These are phyloP conservation scores for Timema cristinae DNA, from an alignment of 2,888 invertebrate genomes.

Conservation along the genomic window DNA sequence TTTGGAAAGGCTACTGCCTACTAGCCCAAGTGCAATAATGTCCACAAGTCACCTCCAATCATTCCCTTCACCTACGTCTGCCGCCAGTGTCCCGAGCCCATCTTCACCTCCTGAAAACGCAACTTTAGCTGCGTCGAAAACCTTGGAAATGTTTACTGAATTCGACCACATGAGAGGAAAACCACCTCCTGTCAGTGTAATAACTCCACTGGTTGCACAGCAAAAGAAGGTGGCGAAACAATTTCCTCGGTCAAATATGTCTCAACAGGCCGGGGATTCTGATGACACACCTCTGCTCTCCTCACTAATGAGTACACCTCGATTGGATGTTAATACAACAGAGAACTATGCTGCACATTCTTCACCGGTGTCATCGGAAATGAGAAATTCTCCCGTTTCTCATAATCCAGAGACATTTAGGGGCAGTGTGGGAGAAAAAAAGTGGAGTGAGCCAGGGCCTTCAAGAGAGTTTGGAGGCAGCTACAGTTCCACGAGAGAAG, in stretches of 20 bases:
- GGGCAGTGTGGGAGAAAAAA: too few species aligned
- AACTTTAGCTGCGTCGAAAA: slow-evolving; percentile 42
- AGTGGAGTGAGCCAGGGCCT: background rate
- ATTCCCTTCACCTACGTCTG: slow-evolving; percentile 33
- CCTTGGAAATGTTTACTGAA: slow-evolving; percentile 41
- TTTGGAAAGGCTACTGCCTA: slow-evolving; percentile 12
- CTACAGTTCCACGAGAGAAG: slow-evolving; percentile 30
- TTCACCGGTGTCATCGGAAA: background rate
- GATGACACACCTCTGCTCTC: slow-evolving; percentile 29
- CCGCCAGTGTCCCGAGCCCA: slow-evolving; percentile 45
- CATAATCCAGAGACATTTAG: too few species aligned
- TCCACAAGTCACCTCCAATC: slow-evolving; percentile 17
- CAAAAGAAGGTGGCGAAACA: too few species aligned
- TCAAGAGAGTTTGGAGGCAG: background rate
- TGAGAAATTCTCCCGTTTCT: too few species aligned
- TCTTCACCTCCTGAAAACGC: slow-evolving; percentile 43
- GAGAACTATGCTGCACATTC: background rate
- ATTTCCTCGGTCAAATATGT: too few species aligned
- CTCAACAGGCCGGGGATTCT: slow-evolving; percentile 10
- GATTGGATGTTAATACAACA: slow-evolving; percentile 20
- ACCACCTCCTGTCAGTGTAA: slow-evolving; percentile 22
- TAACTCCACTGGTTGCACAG: slow-evolving; percentile 17
- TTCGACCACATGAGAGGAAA: background rate
- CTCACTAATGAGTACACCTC: slow-evolving; percentile 29
- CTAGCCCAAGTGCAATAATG: slow-evolving; percentile 17